Base-by-base conservation (phyloP, 2,797 vertebrate genomes). In the Champsocephalus gunnari region DNA sequence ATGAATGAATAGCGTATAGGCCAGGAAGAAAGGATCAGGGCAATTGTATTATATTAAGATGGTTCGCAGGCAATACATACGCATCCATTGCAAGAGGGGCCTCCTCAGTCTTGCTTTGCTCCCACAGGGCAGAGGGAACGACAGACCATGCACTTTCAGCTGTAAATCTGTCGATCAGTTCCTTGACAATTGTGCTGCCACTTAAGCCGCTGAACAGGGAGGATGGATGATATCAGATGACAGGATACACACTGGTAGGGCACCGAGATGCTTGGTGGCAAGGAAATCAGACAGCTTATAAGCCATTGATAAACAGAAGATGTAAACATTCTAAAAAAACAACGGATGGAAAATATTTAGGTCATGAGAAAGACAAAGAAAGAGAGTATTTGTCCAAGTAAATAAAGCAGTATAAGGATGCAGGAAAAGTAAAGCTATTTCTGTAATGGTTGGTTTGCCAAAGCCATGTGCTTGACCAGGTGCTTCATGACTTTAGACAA, bases 81-180 rank as follows among this genome's bases (percentile, higher is more conserved):
- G 60, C 82, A 86, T 87, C 66, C 34, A 58, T 66, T 66, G 71
- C 70, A 49, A 45, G 62, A 70, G 32, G 79, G 61, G 43, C 45
- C 43, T 82, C 55, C 74, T 77, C 38, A 55, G 61, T 71, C 55
- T 77, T 38, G 8, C n/a, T 4, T 38, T 1, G 16, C 51, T 81
- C 66, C 57, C 61, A 14, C 10, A 3, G 59, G 58, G 54, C 47
- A 12, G 72, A 64, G 21, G 55, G 44, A 68, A 72, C 75, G 66
- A 65, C 69, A 1, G 12, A 38, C 56, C 56, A 10, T 12, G 41
- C 80, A 78, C 61, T 65, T 82, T 67, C 5, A 77, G 77, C 80
- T 75, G 49, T 84, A 73, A 86, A 87, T 87, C 64, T 80, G 69
- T 73, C 77, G 73, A 76, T 88, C 81, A 71, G 62, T 80, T 57